Evolutionary conservation across 2,797 vertebrate genomes (phyloP), one percentile per base, ranked within the genome.

Genomic region (Amphiprion clarkii): DNA sequence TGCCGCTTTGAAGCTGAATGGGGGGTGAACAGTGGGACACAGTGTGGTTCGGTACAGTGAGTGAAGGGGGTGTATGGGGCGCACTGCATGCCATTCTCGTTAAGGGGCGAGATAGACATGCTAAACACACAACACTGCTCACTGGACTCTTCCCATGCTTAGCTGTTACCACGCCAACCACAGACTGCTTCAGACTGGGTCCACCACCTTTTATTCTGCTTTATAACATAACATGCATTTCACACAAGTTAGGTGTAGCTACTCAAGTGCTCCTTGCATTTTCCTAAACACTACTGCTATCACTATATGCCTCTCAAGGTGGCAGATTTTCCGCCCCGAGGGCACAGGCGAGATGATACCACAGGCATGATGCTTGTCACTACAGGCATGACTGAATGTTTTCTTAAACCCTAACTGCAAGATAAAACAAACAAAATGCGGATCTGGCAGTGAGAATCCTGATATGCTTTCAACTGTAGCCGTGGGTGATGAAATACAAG

Each of bases 1-100:
- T 90, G 84, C 88, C 62, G 79, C 91, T 93, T 93, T 94, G 89
- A 93, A 93, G 90, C 86, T 59, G 77, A 84, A 82, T 78, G 88
- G 85, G 87, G 84, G 89, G 81, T 75, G 83, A 81, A 87, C 81
- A 67, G 87, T 88, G 86, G 88, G 90, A 86, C 84, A 87, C 82
- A 88, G 79, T 81, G 75, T 71, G 85, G 79, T 56, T 86, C 67
- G 76, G 91, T 93, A 94, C 92, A 94, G 92, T 93, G 90, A 92
- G 88, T 62, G 73, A 74, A 79, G 76, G 81, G 88, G 81, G 82
- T 81, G 80, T 56, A 69, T 42, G 83, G 70, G 82, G 67, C 53
- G 23, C 80, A 27, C 76, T 88, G 88, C 88, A 92, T 91, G 89
- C 88, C 89, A 88, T 93, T 94, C 89, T 93, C 74, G 76, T 92